A percentile compares a stretch with the other conserved stretches of the same genome.
These are phyloP conservation scores for Passer domesticus DNA, from an alignment of 2,113 vertebrate species.

Conservation along the genomic window DNA sequence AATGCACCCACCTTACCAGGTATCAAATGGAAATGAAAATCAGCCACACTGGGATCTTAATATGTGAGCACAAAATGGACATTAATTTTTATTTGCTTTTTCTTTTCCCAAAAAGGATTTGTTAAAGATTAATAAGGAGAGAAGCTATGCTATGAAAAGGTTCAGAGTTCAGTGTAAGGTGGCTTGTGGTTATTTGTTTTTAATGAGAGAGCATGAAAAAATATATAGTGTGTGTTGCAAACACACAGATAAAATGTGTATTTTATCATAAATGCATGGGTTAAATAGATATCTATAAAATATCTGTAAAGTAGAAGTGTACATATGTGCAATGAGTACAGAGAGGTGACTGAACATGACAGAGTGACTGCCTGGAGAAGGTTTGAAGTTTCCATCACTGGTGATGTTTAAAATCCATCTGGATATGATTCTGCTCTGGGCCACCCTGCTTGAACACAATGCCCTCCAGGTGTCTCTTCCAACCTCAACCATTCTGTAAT, in stretches of 20 bases:
- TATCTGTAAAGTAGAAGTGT: background rate
- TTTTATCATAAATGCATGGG: background rate
- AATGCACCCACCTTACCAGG: background rate
- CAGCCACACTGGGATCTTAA: background rate
- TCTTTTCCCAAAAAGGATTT: background rate
- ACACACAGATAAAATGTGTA: background rate
- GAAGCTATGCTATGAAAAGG: background rate
- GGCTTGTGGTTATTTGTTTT: background rate
- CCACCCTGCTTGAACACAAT: background rate
- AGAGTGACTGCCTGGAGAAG: background rate
- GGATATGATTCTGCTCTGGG: background rate
- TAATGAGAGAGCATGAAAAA: background rate
- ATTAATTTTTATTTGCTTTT: background rate
- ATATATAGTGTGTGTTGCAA: background rate
- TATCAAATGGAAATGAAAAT: background rate
- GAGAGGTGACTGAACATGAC: background rate
- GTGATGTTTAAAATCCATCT: background rate
- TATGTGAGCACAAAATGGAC: background rate
- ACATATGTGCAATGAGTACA: accelerated
- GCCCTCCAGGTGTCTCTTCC: background rate
- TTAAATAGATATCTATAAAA: background rate
- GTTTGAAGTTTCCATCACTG: background rate
- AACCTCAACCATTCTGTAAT: background rate
- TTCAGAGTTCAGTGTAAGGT: background rate
- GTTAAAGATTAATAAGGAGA: background rate